Evolutionary conservation across 2,113 vertebrate genomes (phyloP).

Genomic region (Scalopus aquaticus): DNA sequence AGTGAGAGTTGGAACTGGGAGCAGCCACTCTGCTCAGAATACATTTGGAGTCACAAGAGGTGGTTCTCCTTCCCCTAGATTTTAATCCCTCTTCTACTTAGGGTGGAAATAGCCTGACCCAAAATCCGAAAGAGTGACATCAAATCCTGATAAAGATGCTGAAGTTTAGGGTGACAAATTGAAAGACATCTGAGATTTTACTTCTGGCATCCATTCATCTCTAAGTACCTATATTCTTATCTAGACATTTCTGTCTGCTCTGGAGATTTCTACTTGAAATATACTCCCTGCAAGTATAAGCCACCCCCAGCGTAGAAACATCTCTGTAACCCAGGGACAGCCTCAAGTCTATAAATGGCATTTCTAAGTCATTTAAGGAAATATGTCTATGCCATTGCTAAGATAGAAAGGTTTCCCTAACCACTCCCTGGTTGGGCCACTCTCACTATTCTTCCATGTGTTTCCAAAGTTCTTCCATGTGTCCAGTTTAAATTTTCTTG

Average conservation of each 20-base stretch:
- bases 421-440: neutral
- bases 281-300: neutral
- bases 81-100: conserved; percentile 16
- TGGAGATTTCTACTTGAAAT: conserved; percentile 30
- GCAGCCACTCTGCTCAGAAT: neutral
- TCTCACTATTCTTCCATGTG: neutral
- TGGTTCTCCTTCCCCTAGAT: neutral
- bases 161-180: neutral
- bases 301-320: neutral
- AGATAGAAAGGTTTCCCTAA: neutral
- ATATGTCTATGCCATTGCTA: neutral
- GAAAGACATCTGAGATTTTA: neutral
- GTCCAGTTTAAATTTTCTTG: conserved; percentile 41
- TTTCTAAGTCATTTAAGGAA: conserved; percentile 35
- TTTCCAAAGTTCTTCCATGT: neutral
- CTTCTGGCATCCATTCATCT: neutral
- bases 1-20: conserved; percentile 32
- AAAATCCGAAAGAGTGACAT: neutral
- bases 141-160: neutral
- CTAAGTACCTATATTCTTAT: neutral
- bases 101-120: neutral
- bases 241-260: neutral
- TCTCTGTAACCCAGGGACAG: neutral
- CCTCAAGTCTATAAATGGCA: neutral
- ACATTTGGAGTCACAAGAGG: neutral